A percentile compares a stretch with the other conserved stretches of the same genome.
phyloP scores from a whole-genome alignment of 2,888 invertebrate genomes.

The Agrochola litura region DNA sequence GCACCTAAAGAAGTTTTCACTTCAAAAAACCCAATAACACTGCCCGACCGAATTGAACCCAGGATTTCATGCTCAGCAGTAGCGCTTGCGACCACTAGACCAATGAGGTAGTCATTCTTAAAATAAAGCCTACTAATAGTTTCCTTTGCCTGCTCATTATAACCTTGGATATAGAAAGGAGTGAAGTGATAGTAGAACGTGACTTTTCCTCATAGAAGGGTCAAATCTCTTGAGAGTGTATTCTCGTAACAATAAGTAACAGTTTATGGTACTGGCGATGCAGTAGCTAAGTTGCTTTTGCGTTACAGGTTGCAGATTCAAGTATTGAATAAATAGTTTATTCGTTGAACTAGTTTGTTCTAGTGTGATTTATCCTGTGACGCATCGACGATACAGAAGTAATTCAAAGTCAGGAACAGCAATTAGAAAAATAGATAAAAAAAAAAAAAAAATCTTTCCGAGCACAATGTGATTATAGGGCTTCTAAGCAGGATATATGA shows the following conservation, averaged over 20 bases:
- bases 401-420: too few relatives aligned
- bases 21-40: not conserved
- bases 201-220: slow-evolving; percentile 12
- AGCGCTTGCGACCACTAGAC: not conserved
- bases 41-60: not conserved
- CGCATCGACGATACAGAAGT: not conserved
- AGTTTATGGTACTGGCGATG: not conserved
- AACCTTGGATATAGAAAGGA: slow-evolving; percentile 16
- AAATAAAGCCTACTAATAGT: slow-evolving; percentile 5
- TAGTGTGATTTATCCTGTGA: too few relatives aligned
- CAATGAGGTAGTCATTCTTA: not conserved
- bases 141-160: not conserved
- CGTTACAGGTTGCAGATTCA: not conserved
- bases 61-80: not conserved
- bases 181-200: not conserved
- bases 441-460: too few relatives aligned
- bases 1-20: too few relatives aligned
- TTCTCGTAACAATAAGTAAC: not conserved
- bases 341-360: too few relatives aligned
- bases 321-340: too few relatives aligned
- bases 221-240: not conserved
- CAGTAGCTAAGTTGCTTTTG: not conserved
- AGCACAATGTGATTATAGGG: not conserved
- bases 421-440: too few relatives aligned
- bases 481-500: not conserved